Base-by-base conservation (phyloP, 1,140 invertebrate species). In the Drosophila novamexicana region DNA sequence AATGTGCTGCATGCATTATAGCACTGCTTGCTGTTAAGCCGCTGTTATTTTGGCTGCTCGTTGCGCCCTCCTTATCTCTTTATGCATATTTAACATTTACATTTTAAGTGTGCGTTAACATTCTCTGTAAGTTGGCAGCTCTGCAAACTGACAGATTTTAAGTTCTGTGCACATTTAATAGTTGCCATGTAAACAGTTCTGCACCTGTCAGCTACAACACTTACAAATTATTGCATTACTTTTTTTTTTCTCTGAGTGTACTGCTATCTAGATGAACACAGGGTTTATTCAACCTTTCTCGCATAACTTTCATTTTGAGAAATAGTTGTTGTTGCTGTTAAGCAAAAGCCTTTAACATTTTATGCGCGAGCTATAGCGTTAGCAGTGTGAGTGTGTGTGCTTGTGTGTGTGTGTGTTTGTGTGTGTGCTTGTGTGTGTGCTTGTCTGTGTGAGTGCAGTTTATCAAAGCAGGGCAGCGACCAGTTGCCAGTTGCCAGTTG, bases 251-350 rank as follows among this genome's bases (percentile, higher is more conserved):
- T 59, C 39, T 6, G 32, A 42, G 65, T 74, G 71, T 68, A 32
- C 7, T 6, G 22, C 18, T 39, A 40, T 36, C n/a, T 61, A 10
- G 36, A 14, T 53, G 66, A 8, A 22, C 49, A 29, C 37, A 47
- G 45, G 66, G 83, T 86, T 85, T 88, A 77, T 88, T 86, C 82
- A 85, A 71, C 83, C 65, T 67, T 63, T 58, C 16, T 54, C 49
- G 5, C 40, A 61, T 59, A 79, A 83, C 80, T 83, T 82, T 83
- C 80, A 52, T 75, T 58, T 75, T 44, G 54, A 32, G 34, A 59
- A 69, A 77, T 36, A 50, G 58, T 53, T 59, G 44, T 36, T 63
- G 39, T 47, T 67, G 63, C 34, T 62, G 44, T 52, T 61, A 52
- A 56, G 59, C 53, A 53, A 73, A 52, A 49, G 76, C 71, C 71